Percentiles rank a stretch among this genome's conserved stretches.
These are phyloP conservation scores for Pachypanchax playfairii DNA, from an alignment of 2,113 vertebrate genomes.

Conservation along the genomic window DNA sequence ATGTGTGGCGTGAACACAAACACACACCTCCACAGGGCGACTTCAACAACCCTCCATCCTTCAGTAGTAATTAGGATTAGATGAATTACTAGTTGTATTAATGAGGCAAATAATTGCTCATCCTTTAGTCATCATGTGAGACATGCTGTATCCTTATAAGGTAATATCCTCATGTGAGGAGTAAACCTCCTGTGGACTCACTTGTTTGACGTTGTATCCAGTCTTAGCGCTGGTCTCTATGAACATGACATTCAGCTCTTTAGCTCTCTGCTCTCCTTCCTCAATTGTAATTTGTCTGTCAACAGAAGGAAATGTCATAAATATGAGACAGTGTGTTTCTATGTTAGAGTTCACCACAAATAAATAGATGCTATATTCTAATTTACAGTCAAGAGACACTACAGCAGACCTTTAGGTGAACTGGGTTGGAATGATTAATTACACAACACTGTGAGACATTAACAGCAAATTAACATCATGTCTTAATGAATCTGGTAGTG, in stretches of 20 bases:
- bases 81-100: not conserved
- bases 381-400: no score
- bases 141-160: not conserved
- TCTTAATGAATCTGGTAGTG: slow-evolving; percentile 49
- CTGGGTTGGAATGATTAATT: slow-evolving; percentile 59
- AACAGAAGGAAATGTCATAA: not conserved
- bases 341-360: slow-evolving; percentile 11
- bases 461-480: slow-evolving; percentile 56
- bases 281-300: slow-evolving; percentile 92
- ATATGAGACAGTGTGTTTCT: not conserved
- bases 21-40: slow-evolving; percentile 2
- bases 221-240: slow-evolving; percentile 87
- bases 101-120: not conserved
- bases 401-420: no score
- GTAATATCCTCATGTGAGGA: no score
- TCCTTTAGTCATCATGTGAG: not conserved
- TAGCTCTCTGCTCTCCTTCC: slow-evolving; percentile 90
- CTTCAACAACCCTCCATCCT: not conserved
- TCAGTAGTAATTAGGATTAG: not conserved
- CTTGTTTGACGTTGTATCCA: slow-evolving; percentile 84
- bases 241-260: slow-evolving; percentile 94
- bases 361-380: slow-evolving; percentile 3
- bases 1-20: not conserved
- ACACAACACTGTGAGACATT: slow-evolving; percentile 53
- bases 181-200: slow-evolving; percentile 34